A percentile compares a stretch with the other conserved stretches of the same genome.
Conservation (phyloP, 2,113 vertebrate species). For the Grus americana region DNA sequence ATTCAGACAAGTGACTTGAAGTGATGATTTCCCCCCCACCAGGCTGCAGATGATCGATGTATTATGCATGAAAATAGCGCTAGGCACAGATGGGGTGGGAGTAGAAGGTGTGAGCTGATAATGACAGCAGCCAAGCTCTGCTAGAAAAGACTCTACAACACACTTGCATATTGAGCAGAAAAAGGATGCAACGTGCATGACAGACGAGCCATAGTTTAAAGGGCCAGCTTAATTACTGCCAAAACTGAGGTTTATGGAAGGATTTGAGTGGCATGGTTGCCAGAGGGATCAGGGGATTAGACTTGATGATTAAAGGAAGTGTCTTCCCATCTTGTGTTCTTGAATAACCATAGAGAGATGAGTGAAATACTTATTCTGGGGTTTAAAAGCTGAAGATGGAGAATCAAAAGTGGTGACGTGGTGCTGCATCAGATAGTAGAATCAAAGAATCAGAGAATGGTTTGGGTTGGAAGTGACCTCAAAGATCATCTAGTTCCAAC, state of each 20-base stretch:
- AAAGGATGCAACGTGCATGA: background rate
- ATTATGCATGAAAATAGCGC: slow-evolving; percentile 61
- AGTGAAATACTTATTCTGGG: background rate
- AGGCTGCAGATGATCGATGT: slow-evolving; percentile 60
- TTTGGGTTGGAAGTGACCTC: too few species aligned
- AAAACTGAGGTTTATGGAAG: background rate
- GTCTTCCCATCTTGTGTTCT: background rate
- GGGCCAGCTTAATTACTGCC: background rate
- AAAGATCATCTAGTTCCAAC: too few species aligned
- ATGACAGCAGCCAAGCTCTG: slow-evolving; percentile 50
- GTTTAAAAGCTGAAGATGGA: background rate
- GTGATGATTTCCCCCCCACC: slow-evolving; percentile 47
- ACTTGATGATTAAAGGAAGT: background rate
- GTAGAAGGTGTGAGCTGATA: slow-evolving; percentile 66
- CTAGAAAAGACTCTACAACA: slow-evolving; percentile 22
- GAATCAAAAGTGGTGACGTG: slow-evolving; percentile 8
- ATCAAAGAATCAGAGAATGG: too few species aligned
- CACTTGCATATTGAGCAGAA: background rate
- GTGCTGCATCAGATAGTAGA: background rate
- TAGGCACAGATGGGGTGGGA: slow-evolving; percentile 67
- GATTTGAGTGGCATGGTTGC: background rate
- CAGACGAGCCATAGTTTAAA: background rate
- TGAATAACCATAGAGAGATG: background rate
- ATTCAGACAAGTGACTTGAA: slow-evolving; percentile 64
- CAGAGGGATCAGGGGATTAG: background rate